Evolutionary conservation across 2,113 vertebrate genomes (phyloP).

Genomic region (Pycnonotus jocosus): DNA sequence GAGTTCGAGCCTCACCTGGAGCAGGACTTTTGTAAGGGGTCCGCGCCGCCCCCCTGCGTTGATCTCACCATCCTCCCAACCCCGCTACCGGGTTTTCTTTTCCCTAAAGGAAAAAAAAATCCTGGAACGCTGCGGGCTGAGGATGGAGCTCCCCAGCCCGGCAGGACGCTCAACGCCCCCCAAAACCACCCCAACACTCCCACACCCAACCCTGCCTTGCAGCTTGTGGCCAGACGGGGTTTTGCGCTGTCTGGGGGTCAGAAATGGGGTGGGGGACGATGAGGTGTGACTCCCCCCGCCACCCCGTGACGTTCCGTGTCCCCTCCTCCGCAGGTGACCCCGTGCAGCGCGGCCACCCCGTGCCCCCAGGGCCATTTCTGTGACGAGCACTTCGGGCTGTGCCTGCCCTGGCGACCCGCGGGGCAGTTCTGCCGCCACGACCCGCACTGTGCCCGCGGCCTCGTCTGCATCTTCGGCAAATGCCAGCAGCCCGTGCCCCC

Average conservation of each 20-base stretch:
- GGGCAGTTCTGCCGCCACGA: conserved; percentile 81
- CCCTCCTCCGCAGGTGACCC: conserved; percentile 38
- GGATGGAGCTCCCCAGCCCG: background rate
- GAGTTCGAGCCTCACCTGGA: conserved; percentile 99
- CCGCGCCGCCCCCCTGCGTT: rapidly evolving
- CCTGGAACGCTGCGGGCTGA: background rate
- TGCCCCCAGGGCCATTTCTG: conserved; percentile 76
- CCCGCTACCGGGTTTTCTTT: background rate
- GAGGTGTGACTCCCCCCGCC: rapidly evolving
- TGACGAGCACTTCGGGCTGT: conserved; percentile 83
- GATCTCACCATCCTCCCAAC: rapidly evolving
- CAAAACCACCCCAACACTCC: background rate
- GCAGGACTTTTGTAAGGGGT: conserved; percentile 69
- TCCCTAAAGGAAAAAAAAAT: background rate
- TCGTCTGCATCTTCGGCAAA: conserved; percentile 85
- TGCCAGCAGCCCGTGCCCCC: conserved; percentile 76
- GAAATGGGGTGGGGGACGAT: rapidly evolving
- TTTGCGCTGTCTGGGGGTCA: too few species aligned
- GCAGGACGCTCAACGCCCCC: too few species aligned
- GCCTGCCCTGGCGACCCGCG: conserved; percentile 71
- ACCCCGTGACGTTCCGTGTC: rapidly evolving
- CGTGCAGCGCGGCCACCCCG: conserved; percentile 71
- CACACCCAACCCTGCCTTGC: background rate
- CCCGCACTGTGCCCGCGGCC: conserved; percentile 77
- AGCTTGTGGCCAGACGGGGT: rapidly evolving